These are phyloP conservation scores for Volucella zonaria DNA, from an alignment of 2,888 invertebrate species.

Conservation along the genomic window DNA sequence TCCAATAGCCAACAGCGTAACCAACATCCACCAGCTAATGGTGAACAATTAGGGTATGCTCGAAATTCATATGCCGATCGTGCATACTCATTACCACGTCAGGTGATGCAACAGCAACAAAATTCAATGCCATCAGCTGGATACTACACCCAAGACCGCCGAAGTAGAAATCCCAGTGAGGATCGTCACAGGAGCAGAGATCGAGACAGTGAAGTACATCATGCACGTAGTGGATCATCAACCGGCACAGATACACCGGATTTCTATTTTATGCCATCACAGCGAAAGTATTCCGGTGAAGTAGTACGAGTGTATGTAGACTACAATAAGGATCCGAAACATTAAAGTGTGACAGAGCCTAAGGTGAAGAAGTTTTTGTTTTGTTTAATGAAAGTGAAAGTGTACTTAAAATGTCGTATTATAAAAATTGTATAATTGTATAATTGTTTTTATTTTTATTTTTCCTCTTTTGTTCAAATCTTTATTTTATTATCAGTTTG, in stretches of 20 bases:
- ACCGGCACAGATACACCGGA: constrained; percentile 85
- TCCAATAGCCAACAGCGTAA: constrained; percentile 75
- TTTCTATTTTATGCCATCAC: constrained; percentile 97
- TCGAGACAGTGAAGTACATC: constrained; percentile 83
- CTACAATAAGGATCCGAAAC: constrained; percentile 88
- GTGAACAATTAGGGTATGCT: constrained; percentile 74
- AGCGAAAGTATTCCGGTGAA: constrained; percentile 96
- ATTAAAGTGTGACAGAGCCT: constrained; percentile 74
- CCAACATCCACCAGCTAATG: constrained; percentile 45
- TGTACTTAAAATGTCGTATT: constrained; percentile 46
- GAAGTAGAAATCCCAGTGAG: constrained; percentile 78
- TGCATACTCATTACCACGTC: constrained; percentile 90
- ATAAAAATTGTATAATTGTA: constrained; percentile 44
- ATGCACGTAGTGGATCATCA: constrained; percentile 78
- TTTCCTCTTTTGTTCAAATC: constrained; percentile 15
- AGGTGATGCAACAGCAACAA: constrained; percentile 83
- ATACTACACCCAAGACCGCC: constrained; percentile 84
- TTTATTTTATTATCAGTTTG: constrained; percentile 28
- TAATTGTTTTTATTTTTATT: constrained; percentile 32
- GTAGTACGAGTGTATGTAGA: constrained; percentile 92
- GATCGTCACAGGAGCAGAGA: constrained; percentile 78
- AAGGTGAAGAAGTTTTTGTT: background rate
- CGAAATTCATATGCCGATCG: constrained; percentile 84
- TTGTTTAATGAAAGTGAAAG: constrained; percentile 22
- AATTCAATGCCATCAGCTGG: constrained; percentile 82